Base-by-base conservation (phyloP, 1,140 invertebrate genomes). In the Dinoponera quadriceps region DNA sequence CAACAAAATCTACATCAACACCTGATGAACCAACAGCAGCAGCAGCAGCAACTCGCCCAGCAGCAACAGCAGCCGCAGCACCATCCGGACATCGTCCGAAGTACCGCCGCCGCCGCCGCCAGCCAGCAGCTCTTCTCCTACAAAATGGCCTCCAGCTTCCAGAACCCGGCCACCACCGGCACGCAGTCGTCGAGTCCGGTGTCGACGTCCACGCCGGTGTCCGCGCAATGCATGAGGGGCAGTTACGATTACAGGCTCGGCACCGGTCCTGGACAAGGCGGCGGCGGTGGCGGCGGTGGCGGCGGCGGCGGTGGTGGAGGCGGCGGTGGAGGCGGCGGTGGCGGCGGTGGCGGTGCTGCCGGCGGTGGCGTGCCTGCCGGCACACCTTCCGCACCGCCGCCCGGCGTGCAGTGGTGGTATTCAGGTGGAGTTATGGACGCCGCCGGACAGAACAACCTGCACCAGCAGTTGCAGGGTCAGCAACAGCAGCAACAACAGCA, bases 61-160 rank as follows among this genome's bases (percentile, higher is more conserved):
- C 87, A 89, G 7, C 85, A 91, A 65, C 90, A 91, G n/a, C 89
- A 90, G 9, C 92, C 86, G 20, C 94, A 94, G 51, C 93, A 94
- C 85, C 93, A 94, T 84, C 94, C 94, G 78, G 91, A 94, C 55
- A 94, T 93, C 33, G 93, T 93, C 80, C 95, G 94, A 81, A 95
- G 95, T 86, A 95, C 95, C 71, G 95, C 95, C 16, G 74, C 74
- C 18, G 74, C 74, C 49, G 94, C 96, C 62, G 96, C 95, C 48
- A 96, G 96, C 68, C 97, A 97, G 91, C 97, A 97, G 92, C 95
- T 97, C 84, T 97, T 97, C 92, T 96, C 96, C 82, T 97, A 97
- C 94, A 97, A 97, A 95, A 97, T 97, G 97, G 96, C 97, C 91
- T 96, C 96, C 91, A 96, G 96, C 91, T 97, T 97, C 94, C 96